Percentiles rank a stretch among this genome's conserved stretches.
Evolutionary conservation across 2,888 invertebrate genomes (phyloP).

Genomic region (Ariolimax columbianus): DNA sequence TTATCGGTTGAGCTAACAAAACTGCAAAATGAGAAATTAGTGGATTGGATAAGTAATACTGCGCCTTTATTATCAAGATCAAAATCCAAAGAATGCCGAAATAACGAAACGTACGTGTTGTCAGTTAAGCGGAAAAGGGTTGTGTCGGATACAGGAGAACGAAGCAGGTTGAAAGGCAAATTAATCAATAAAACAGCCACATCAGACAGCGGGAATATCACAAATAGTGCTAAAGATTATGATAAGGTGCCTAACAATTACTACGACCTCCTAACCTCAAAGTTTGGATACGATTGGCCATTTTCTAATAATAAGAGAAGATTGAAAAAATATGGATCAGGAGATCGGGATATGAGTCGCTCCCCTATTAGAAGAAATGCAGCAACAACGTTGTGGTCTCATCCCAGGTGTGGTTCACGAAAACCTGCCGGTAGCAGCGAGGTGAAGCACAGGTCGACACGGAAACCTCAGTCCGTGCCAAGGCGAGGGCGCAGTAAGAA

Average conservation of each 20-base stretch:
- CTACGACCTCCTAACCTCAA: not conserved
- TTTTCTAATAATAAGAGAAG: not conserved
- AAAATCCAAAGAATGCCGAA: not conserved
- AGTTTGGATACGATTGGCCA: not conserved
- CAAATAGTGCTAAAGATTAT: not conserved
- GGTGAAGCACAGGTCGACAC: not conserved
- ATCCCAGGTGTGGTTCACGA: not conserved
- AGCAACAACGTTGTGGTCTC: not conserved
- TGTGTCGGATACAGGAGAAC: not conserved
- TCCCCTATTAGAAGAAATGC: not conserved
- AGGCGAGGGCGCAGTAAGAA: not conserved
- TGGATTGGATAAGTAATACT: not conserved
- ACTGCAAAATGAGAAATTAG: not conserved
- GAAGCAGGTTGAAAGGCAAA: too few species aligned
- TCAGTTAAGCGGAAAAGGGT: not conserved
- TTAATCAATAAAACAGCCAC: not conserved
- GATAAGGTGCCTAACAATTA: not conserved
- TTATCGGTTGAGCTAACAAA: not conserved
- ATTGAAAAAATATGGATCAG: not conserved
- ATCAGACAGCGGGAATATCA: not conserved
- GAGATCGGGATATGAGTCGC: not conserved
- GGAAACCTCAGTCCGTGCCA: not conserved
- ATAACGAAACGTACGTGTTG: not conserved
- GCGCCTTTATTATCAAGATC: not conserved
- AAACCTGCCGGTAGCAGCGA: not conserved